A percentile compares a stretch with the other conserved stretches of the same genome.
These are phyloP conservation scores for Nesospiza acunhae DNA, from an alignment of 2,113 vertebrate species.

Conservation along the genomic window DNA sequence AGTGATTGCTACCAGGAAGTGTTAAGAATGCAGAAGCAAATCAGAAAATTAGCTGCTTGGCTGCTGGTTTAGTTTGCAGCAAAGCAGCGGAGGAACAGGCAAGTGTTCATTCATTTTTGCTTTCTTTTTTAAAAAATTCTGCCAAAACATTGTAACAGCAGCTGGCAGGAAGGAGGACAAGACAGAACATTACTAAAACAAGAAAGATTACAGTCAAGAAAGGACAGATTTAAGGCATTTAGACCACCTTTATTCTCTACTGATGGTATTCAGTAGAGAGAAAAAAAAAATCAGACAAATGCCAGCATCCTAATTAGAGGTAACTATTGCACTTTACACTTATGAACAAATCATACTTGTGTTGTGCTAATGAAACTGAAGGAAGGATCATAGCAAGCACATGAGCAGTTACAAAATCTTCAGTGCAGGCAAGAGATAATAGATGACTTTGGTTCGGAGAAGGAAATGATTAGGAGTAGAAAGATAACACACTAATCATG, in stretches of 20 bases:
- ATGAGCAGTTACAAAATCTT: neutral
- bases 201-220: neutral
- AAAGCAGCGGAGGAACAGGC: neutral
- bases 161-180: neutral
- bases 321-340: neutral
- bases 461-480: neutral
- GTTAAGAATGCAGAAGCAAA: neutral
- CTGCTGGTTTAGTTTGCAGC: neutral
- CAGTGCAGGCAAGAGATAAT: neutral
- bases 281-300: neutral
- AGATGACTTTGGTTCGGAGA: neutral
- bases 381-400: neutral
- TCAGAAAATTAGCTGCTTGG: neutral
- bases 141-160: neutral
- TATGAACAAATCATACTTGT: neutral
- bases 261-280: neutral
- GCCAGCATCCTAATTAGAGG: neutral
- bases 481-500: constrained; percentile 3
- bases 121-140: neutral
- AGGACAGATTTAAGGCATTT: neutral
- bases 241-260: neutral
- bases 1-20: neutral
- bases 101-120: neutral
- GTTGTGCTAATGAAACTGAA: neutral
- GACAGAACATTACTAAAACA: neutral